Conservation (phyloP, 2,888 invertebrate species). For the Caenorhabditis sulstoni region DNA sequence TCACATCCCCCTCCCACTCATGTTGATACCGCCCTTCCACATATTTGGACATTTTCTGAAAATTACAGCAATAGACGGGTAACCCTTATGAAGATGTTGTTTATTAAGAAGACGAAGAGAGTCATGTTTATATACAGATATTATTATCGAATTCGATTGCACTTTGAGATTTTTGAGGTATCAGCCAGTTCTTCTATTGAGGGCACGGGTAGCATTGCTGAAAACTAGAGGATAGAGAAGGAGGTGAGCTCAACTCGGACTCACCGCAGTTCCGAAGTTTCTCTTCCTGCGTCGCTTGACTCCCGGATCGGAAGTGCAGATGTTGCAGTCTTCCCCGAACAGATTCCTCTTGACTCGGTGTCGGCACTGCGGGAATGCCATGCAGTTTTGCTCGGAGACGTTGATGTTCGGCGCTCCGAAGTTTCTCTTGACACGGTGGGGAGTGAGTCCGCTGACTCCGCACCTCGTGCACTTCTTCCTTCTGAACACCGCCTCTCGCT, state of each 20-base stretch:
- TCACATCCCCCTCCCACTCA: slow-evolving; percentile 1
- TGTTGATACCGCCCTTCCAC: slow-evolving; percentile 4
- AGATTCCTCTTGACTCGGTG: slow-evolving; percentile 72
- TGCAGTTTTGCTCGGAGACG: slow-evolving; percentile 74
- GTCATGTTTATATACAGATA: slow-evolving; percentile 14
- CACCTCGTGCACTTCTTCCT: slow-evolving; percentile 66
- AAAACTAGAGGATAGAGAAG: slow-evolving; percentile 30
- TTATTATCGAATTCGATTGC: slow-evolving; percentile 31
- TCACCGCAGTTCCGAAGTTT: slow-evolving; percentile 68
- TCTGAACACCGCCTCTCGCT: slow-evolving; percentile 69
- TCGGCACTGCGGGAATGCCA: slow-evolving; percentile 75
- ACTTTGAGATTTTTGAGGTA: slow-evolving; percentile 13
- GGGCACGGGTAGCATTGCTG: slow-evolving; percentile 75
- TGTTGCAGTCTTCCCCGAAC: slow-evolving; percentile 73
- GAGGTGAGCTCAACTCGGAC: neutral
- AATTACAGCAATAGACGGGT: slow-evolving; percentile 1
- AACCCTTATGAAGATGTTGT: slow-evolving; percentile 1
- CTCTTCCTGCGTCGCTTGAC: slow-evolving; percentile 64
- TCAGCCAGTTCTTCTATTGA: slow-evolving; percentile 27
- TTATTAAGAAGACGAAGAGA: slow-evolving; percentile 2
- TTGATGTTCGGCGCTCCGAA: slow-evolving; percentile 75
- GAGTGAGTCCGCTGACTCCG: slow-evolving; percentile 51
- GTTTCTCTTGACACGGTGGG: slow-evolving; percentile 69
- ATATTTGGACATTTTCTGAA: slow-evolving; percentile 8
- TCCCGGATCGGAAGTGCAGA: slow-evolving; percentile 70